A percentile compares a stretch with the other conserved stretches of the same genome.
These are phyloP conservation scores for Cotesia vestalis DNA, from an alignment of 1,140 invertebrate species.

Conservation along the genomic window DNA sequence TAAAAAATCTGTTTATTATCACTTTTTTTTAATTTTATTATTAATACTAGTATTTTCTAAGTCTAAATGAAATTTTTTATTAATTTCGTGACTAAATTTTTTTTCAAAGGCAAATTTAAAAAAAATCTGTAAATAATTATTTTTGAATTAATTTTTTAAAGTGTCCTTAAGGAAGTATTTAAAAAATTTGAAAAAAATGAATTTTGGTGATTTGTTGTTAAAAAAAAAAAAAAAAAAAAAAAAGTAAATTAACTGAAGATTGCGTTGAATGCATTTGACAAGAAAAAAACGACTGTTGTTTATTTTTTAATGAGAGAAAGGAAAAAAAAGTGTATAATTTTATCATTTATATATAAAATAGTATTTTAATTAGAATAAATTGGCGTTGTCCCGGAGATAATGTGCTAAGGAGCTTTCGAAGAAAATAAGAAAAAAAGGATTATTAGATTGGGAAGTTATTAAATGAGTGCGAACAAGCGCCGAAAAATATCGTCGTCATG, in stretches of 20 bases:
- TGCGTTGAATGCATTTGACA: neutral
- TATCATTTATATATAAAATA: no score
- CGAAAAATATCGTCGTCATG: slow-evolving; percentile 39
- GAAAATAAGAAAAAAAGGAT: neutral
- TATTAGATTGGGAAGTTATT: slow-evolving; percentile 4
- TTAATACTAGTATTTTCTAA: no score
- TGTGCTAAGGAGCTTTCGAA: neutral
- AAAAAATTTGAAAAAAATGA: no score
- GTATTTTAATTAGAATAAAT: neutral
- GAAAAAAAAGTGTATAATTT: neutral
- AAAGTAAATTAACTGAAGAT: neutral
- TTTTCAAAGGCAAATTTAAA: no score
- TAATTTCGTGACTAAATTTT: no score
- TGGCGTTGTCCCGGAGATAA: neutral
- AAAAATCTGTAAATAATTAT: no score
- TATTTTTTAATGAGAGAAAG: neutral
- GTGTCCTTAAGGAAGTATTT: no score
- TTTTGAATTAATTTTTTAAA: no score
- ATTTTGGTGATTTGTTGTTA: no score
- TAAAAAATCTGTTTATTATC: no score
- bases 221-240: neutral
- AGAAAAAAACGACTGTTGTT: neutral
- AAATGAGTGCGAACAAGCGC: slow-evolving; percentile 49
- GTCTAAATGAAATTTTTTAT: no score
- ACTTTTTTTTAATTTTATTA: no score